These are phyloP conservation scores for Carduelis carduelis DNA, from an alignment of 2,797 vertebrate species.

Conservation along the genomic window DNA sequence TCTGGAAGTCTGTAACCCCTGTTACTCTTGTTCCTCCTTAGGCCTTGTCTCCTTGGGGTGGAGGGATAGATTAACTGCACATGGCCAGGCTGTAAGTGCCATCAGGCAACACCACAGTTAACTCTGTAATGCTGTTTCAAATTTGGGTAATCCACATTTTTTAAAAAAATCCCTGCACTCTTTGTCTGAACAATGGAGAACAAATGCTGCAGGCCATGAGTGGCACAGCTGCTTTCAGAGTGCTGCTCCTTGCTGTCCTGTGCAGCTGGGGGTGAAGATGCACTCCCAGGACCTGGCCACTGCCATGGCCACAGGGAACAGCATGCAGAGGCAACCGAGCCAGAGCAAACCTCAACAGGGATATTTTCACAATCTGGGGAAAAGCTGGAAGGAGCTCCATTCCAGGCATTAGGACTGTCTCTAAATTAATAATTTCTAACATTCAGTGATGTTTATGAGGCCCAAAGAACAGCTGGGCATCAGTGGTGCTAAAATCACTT, in stretches of 20 bases:
- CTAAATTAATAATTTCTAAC: neutral
- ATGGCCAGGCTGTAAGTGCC: neutral
- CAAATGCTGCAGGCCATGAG: neutral
- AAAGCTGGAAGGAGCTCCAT: neutral
- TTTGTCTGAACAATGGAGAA: neutral
- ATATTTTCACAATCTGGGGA: neutral
- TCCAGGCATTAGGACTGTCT: neutral
- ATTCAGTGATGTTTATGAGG: neutral
- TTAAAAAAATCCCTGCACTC: neutral
- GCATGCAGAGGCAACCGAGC: fast-evolving
- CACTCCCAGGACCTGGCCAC: neutral
- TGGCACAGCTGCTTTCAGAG: neutral
- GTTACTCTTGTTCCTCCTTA: neutral
- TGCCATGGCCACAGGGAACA: neutral
- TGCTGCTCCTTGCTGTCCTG: neutral
- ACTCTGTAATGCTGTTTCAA: neutral
- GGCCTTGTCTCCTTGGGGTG: neutral
- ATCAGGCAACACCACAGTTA: neutral
- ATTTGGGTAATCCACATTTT: neutral
- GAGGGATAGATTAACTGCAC: neutral
- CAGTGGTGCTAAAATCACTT: neutral
- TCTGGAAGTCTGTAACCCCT: neutral
- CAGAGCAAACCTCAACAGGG: neutral
- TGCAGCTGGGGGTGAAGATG: neutral
- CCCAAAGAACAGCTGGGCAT: neutral